Evolutionary conservation across 2,797 vertebrate species (phyloP).

Genomic region (Lates japonicus): DNA sequence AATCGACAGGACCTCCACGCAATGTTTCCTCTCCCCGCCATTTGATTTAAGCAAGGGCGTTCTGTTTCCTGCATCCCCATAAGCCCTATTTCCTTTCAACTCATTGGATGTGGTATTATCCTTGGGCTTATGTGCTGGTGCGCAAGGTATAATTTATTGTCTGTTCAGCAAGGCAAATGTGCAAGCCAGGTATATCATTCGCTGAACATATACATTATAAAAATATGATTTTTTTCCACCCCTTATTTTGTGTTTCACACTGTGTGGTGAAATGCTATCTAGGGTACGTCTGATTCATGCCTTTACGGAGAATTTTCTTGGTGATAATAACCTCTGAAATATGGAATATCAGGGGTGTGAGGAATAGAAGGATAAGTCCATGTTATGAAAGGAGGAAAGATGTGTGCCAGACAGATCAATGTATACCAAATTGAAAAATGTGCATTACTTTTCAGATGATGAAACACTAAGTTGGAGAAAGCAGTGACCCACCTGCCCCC

Average conservation of each 20-base stretch:
- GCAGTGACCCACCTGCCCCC: conserved; percentile 37
- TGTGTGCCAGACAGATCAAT: conserved; percentile 48
- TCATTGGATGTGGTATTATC: conserved; percentile 79
- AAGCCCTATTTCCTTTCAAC: conserved; percentile 75
- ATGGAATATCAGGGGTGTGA: conserved; percentile 38
- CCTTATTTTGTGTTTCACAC: conserved; percentile 61
- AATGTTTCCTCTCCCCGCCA: conserved; percentile 52
- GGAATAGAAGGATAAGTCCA: conserved; percentile 35
- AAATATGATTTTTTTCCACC: conserved; percentile 67
- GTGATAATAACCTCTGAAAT: conserved; percentile 70
- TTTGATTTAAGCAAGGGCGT: conserved; percentile 78
- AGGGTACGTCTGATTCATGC: conserved; percentile 63
- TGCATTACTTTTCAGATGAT: conserved; percentile 56
- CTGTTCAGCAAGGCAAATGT: conserved; percentile 87
- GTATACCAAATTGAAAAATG: conserved; percentile 69
- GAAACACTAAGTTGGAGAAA: conserved; percentile 51
- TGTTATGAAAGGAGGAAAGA: conserved; percentile 47
- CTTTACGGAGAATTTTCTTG: conserved; percentile 46
- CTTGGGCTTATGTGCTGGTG: conserved; percentile 76
- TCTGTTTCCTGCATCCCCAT: conserved; percentile 67
- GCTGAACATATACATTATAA: conserved; percentile 86
- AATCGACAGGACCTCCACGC: conserved; percentile 66
- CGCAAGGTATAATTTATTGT: conserved; percentile 86
- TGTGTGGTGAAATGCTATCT: conserved; percentile 65
- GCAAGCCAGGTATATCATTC: conserved; percentile 85